These are phyloP conservation scores for Stenodera caucasica DNA, from an alignment of 2,888 invertebrate genomes.

Conservation along the genomic window DNA sequence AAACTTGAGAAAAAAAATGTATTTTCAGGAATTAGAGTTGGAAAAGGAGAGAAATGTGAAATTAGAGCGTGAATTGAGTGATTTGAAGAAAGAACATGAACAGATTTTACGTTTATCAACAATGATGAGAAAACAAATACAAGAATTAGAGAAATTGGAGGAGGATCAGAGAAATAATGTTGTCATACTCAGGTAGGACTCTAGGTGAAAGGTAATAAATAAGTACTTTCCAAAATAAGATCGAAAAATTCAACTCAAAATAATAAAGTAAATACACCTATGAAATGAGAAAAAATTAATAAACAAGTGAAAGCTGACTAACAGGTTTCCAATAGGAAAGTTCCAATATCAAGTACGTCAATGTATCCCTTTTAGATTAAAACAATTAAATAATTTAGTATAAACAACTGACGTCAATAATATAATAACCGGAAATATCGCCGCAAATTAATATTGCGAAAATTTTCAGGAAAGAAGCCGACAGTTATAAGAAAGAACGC, in stretches of 20 bases:
- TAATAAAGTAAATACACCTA: too few relatives aligned
- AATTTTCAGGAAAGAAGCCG: conserved; percentile 59
- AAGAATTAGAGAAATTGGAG: conserved; percentile 63
- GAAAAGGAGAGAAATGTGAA: conserved; percentile 56
- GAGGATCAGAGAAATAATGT: conserved; percentile 66
- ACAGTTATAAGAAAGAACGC: conserved; percentile 65
- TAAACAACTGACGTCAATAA: too few relatives aligned
- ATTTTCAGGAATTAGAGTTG: conserved; percentile 58
- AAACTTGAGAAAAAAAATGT: neutral
- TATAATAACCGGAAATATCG: neutral
- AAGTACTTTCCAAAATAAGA: neutral
- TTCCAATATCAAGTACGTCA: neutral
- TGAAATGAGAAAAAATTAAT: neutral
- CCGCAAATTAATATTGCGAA: neutral
- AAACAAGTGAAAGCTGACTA: conserved; percentile 8
- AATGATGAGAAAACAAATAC: conserved; percentile 67
- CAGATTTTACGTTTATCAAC: conserved; percentile 68
- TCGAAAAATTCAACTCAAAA: neutral
- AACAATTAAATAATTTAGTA: too few relatives aligned
- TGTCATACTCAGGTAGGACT: conserved; percentile 55
- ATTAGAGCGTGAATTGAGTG: conserved; percentile 61
- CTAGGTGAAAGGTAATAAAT: conserved; percentile 43
- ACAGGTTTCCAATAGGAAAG: conserved; percentile 4
- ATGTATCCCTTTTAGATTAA: too few relatives aligned
- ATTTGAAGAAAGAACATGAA: conserved; percentile 60